Evolutionary conservation across 2,113 vertebrate genomes (phyloP).

Genomic region (Ameiurus melas): DNA sequence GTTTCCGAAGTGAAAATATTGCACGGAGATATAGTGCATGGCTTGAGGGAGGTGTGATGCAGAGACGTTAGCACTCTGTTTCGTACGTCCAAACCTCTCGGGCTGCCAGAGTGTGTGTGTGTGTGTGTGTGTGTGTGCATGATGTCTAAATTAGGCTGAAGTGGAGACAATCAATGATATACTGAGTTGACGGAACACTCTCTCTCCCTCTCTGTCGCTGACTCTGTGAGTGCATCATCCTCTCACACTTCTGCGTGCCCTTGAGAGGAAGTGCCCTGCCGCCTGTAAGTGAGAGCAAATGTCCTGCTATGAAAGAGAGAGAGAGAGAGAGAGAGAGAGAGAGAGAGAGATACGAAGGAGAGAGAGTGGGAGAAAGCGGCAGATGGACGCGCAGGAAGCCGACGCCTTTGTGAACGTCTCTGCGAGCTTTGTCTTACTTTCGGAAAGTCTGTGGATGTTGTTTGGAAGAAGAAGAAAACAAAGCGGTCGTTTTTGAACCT

Average conservation of each 20-base stretch:
- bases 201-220: constrained; percentile 25
- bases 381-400: constrained; percentile 63
- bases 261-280: constrained; percentile 56
- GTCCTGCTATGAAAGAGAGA: constrained; percentile 50
- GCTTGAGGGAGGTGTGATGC: constrained; percentile 12
- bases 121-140: constrained; percentile 19
- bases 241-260: constrained; percentile 55
- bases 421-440: constrained; percentile 13
- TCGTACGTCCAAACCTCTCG: not conserved
- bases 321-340: constrained; percentile 46
- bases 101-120: constrained; percentile 18
- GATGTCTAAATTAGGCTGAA: constrained; percentile 51
- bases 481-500: not conserved
- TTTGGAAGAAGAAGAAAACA: not conserved
- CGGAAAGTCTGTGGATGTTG: not conserved
- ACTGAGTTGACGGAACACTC: constrained; percentile 42
- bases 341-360: constrained; percentile 28
- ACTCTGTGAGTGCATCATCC: constrained; percentile 43
- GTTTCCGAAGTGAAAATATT: constrained; percentile 15
- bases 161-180: constrained; percentile 46
- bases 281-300: constrained; percentile 57
- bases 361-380: constrained; percentile 49
- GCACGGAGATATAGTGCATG: constrained; percentile 1
- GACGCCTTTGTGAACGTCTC: constrained; percentile 30
- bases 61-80: constrained; percentile 12